Evolutionary conservation across 2,113 vertebrate species (phyloP).

Genomic region (Bos javanicus): DNA sequence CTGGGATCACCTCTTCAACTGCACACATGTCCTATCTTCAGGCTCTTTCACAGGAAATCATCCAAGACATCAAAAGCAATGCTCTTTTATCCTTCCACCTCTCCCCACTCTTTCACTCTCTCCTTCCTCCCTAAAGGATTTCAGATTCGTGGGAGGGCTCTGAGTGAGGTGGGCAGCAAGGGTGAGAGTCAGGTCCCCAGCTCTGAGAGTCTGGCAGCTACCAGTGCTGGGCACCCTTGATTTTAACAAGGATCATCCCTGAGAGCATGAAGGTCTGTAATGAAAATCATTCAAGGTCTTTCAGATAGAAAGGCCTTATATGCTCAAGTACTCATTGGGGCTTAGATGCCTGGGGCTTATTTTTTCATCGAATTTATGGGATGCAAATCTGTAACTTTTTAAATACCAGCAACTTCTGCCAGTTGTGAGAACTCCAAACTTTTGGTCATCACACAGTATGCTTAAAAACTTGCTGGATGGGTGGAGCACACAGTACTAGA

Average conservation of each 20-base stretch:
- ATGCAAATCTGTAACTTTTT: background rate
- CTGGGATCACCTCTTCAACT: background rate
- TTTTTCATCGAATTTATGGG: background rate
- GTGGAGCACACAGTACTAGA: background rate
- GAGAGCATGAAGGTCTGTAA: background rate
- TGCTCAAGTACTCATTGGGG: background rate
- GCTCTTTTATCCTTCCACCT: background rate
- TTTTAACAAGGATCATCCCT: background rate
- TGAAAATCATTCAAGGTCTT: background rate
- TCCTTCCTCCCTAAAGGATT: background rate
- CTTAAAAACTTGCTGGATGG: background rate
- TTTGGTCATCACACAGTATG: background rate
- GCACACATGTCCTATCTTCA: background rate
- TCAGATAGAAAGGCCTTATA: background rate
- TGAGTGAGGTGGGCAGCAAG: background rate
- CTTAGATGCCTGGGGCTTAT: background rate
- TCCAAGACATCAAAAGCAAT: background rate
- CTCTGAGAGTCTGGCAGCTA: background rate
- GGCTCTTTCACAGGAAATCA: background rate
- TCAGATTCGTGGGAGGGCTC: background rate
- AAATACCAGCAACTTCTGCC: background rate
- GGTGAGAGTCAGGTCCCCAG: background rate
- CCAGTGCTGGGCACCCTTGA: background rate
- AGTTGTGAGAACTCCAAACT: background rate
- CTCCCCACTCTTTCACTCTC: background rate